A percentile compares a stretch with the other conserved stretches of the same genome.
phyloP scores from a whole-genome alignment of 1,140 invertebrate genomes.

The Listronotus oregonensis region DNA sequence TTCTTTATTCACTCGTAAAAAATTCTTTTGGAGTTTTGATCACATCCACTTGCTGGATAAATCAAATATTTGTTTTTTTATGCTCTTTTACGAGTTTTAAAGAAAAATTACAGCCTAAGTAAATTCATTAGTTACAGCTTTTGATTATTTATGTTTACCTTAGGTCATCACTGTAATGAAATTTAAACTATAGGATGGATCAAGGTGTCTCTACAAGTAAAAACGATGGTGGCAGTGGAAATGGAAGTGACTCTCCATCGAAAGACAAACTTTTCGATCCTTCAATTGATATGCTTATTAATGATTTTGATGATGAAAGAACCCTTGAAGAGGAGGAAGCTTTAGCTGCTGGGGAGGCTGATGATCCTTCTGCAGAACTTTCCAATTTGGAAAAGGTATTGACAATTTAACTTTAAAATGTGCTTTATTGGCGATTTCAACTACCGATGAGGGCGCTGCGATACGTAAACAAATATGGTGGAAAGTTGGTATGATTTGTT shows the following conservation, averaged over 20 bases:
- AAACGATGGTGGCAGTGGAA: slow-evolving; percentile 31
- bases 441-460: no score
- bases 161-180: slow-evolving; percentile 27
- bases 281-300: slow-evolving; percentile 88
- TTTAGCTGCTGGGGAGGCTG: slow-evolving; percentile 78
- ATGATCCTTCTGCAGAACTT: slow-evolving; percentile 84
- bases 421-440: not conserved
- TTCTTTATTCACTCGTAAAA: no score
- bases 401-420: slow-evolving; percentile 19
- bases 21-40: no score
- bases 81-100: no score
- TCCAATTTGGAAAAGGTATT: slow-evolving; percentile 83
- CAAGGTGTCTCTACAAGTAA: slow-evolving; percentile 44
- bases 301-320: slow-evolving; percentile 96
- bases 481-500: no score
- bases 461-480: no score
- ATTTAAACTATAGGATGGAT: slow-evolving; percentile 45
- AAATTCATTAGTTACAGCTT: no score
- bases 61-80: no score
- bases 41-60: no score
- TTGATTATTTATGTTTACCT: not conserved
- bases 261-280: slow-evolving; percentile 64
- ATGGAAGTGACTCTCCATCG: slow-evolving; percentile 42
- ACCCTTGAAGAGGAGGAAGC: slow-evolving; percentile 96
- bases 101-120: no score